Conservation (phyloP, 1,140 invertebrate species). For the Danaus melanippus region DNA sequence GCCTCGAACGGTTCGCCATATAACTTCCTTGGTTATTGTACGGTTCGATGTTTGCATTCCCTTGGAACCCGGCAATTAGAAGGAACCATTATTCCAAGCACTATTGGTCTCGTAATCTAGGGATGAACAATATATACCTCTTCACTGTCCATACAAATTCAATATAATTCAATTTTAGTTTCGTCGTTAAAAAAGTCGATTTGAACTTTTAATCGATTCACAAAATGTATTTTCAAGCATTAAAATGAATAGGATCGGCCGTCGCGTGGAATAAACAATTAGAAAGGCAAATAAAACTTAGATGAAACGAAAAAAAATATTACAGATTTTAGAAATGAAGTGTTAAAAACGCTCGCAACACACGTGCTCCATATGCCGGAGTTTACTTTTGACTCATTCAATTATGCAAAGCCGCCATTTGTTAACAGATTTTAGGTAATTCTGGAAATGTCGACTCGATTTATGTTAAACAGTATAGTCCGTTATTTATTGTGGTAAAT, state of each 20-base stretch:
- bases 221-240: no score
- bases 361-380: slow-evolving; percentile 44
- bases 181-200: no score
- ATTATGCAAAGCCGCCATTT: slow-evolving; percentile 68
- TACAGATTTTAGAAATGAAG: slow-evolving; percentile 2
- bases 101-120: no score
- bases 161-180: no score
- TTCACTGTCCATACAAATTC: no score
- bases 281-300: no score
- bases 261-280: no score
- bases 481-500: slow-evolving; percentile 59
- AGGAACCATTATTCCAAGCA: slow-evolving; percentile 8
- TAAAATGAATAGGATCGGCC: no score
- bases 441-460: slow-evolving; percentile 55
- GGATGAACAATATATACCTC: no score
- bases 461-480: slow-evolving; percentile 67
- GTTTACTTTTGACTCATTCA: slow-evolving; percentile 50
- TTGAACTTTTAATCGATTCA: no score
- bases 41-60: slow-evolving; percentile 12
- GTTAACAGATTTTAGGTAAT: slow-evolving; percentile 69
- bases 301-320: no score
- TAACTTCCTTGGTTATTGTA: slow-evolving; percentile 1
- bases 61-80: slow-evolving; percentile 11
- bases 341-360: slow-evolving; percentile 20
- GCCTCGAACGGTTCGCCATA: slow-evolving; percentile 4